Evolutionary conservation across 2,888 invertebrate species (phyloP).

Genomic region (Macrophya alboannulata): DNA sequence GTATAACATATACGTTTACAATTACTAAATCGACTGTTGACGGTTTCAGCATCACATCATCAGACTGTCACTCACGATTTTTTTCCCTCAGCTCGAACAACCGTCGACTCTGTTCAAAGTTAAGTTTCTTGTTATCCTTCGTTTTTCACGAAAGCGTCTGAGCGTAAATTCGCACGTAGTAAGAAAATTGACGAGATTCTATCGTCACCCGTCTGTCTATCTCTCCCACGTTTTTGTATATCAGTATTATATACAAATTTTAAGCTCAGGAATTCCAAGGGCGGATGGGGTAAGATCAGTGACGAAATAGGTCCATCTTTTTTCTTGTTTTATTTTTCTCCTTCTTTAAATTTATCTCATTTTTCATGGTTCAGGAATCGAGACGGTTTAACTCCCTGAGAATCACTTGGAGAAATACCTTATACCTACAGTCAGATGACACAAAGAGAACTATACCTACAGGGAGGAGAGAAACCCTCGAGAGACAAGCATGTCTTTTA

Average conservation of each 20-base stretch:
- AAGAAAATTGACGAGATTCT: slow-evolving; percentile 24
- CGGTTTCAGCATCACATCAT: neutral
- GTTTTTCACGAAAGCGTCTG: neutral
- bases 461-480: slow-evolving; percentile 11
- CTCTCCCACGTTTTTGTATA: neutral
- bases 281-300: neutral
- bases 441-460: neutral
- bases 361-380: slow-evolving; percentile 12
- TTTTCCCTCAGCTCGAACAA: neutral
- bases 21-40: neutral
- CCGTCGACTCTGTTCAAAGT: neutral
- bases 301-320: neutral
- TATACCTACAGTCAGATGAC: neutral
- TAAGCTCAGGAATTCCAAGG: neutral
- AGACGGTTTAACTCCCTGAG: neutral
- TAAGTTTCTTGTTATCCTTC: neutral
- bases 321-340: neutral
- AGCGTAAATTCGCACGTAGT: neutral
- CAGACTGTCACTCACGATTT: neutral
- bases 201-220: neutral
- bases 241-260: neutral
- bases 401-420: neutral
- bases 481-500: slow-evolving; percentile 38
- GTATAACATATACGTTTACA: neutral
- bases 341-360: neutral